These are phyloP conservation scores for Philaethria dido DNA, from an alignment of 2,888 invertebrate genomes.

Conservation along the genomic window DNA sequence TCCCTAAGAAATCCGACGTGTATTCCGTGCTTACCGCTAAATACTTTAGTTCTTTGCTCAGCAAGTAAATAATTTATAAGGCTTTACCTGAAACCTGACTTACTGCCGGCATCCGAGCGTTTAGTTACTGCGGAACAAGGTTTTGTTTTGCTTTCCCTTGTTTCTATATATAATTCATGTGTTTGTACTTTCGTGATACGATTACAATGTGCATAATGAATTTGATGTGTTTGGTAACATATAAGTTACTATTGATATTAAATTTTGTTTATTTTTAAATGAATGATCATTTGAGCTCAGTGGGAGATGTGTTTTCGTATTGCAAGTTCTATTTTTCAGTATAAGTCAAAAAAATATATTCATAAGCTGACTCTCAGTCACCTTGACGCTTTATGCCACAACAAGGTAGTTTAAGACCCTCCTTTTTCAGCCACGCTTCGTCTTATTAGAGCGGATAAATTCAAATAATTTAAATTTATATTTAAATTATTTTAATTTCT, in stretches of 20 bases:
- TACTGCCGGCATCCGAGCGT: constrained; percentile 37
- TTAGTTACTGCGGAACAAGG: constrained; percentile 39
- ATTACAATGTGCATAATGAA: constrained; percentile 28
- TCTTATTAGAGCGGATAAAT: too few species aligned
- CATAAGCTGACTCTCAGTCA: too few species aligned
- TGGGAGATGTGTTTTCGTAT: too few species aligned
- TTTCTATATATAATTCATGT: constrained; percentile 28
- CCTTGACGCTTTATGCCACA: too few species aligned
- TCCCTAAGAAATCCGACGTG: constrained; percentile 55
- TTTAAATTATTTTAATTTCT: too few species aligned
- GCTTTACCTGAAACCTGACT: constrained; percentile 49
- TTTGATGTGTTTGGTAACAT: background rate
- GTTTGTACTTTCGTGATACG: constrained; percentile 25
- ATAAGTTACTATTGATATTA: constrained; percentile 2
- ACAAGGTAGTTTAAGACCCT: too few species aligned
- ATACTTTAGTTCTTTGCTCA: constrained; percentile 60
- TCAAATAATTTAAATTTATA: too few species aligned
- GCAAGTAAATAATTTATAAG: constrained; percentile 67
- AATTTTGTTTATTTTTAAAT: background rate
- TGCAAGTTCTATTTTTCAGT: too few species aligned
- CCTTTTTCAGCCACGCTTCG: too few species aligned
- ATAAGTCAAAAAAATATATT: too few species aligned
- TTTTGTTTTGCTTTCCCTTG: constrained; percentile 36
- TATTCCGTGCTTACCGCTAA: constrained; percentile 53
- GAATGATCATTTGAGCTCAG: too few species aligned